phyloP scores from a whole-genome alignment of 2,797 vertebrate genomes.

The Hippoglossus hippoglossus region DNA sequence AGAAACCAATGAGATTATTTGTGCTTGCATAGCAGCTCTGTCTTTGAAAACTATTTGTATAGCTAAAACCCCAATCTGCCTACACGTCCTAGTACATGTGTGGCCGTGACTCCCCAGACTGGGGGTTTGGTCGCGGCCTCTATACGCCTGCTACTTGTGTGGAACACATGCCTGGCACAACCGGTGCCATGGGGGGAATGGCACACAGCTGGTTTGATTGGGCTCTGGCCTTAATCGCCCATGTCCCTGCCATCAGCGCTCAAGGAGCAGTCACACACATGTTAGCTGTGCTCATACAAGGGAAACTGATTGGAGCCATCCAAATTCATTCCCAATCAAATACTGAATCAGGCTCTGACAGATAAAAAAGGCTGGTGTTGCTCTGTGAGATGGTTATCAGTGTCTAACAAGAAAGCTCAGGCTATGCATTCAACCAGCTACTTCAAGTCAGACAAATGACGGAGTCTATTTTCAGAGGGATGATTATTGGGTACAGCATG shows the following conservation, averaged over 20 bases:
- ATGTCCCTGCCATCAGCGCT: slow-evolving; percentile 77
- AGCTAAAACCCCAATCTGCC: slow-evolving; percentile 73
- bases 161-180: slow-evolving; percentile 75
- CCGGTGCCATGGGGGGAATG: slow-evolving; percentile 55
- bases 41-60: slow-evolving; percentile 68
- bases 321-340: slow-evolving; percentile 67
- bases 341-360: slow-evolving; percentile 56
- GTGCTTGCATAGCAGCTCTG: slow-evolving; percentile 72
- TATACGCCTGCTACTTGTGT: slow-evolving; percentile 54
- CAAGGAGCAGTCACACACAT: slow-evolving; percentile 76
- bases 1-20: slow-evolving; percentile 75
- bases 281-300: slow-evolving; percentile 74
- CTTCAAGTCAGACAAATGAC: slow-evolving; percentile 52
- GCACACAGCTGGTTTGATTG: slow-evolving; percentile 81
- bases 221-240: slow-evolving; percentile 72
- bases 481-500: slow-evolving; percentile 53
- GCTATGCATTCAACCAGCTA: slow-evolving; percentile 36
- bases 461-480: slow-evolving; percentile 47
- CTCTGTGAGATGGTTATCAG: slow-evolving; percentile 59
- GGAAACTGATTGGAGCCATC: slow-evolving; percentile 79
- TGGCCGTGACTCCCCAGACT: slow-evolving; percentile 68
- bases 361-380: slow-evolving; percentile 63
- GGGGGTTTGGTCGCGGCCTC: slow-evolving; percentile 58
- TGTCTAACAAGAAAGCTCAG: slow-evolving; percentile 54
- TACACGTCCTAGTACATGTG: slow-evolving; percentile 73